Base-by-base conservation (phyloP, 2,797 vertebrate genomes). In the Thunnus albacares region DNA sequence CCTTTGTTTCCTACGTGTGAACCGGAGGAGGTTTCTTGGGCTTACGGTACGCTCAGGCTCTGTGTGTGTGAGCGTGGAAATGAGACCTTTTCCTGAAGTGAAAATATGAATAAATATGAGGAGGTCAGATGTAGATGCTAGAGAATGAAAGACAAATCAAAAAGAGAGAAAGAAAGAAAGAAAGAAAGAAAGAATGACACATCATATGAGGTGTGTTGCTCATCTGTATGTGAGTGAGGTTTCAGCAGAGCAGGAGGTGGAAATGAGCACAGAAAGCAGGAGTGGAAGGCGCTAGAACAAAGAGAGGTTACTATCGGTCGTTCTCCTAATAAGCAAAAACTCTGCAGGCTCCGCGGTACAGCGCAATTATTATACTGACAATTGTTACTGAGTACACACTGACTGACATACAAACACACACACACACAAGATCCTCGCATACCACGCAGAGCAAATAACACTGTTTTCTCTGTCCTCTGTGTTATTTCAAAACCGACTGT, bases 241-340 rank as follows among this genome's bases (percentile, higher is more conserved):
- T 59, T 62, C 52, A 61, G 61, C 22, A 17, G 59, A 77, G 72
- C 20, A 73, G 68, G 81, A 77, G 62, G 24, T 74, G 60, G 49
- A 72, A 80, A 74, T 9, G 41, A 62, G 59, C 5, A 18, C 60
- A 65, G 71, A 69, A 77, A 61, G 70, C 61, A 79, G 26, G 24
- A 53, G 66, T 66, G 58, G 65, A 71, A 73, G 77, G 43, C 41
- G n/a, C 3, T 11, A 86, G 90, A 90, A 91, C 88, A 90, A 88
- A 91, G 89, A 81, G 52, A 86, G 93, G 94, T 95, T 94, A 96
- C 90, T 91, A 43, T 90, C 88, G 90, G 91, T 85, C 93, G 55
- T 85, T 87, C 78, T 84, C 67, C 71, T 83, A 45, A 81, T 64
- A 84, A 76, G 79, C 69, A 88, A 89, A 24, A 82, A 67, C 69